Evolutionary conservation across 2,113 vertebrate species (phyloP), one percentile per base, ranked within the genome.

Genomic region (Nestor notabilis): DNA sequence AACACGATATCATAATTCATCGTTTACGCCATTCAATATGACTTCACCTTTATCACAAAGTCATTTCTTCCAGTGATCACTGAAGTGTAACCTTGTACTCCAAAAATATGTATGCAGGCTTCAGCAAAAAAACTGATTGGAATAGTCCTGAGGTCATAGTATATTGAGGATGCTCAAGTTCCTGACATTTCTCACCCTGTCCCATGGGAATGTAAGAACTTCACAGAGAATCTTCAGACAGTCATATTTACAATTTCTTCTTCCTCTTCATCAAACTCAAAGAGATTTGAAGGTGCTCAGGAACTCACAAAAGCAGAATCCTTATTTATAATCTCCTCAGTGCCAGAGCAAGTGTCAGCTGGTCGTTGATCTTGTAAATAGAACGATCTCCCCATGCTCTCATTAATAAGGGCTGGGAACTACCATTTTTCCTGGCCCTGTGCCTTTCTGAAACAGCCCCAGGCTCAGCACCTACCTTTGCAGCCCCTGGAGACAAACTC

Each of bases 341-440:
- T 87, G 87, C 91, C 87, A 95, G 87, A 82, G 41, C 55, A 94
- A 95, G 72, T 84, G 83, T 82, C 87, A 95, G 69, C 83, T 84
- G 81, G 43, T 91, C 91, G 95, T 92, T 91, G 69, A 81, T 87
- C 19, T 39, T 61, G 43, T 61, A 69, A 91, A 93, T 24, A 93
- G 74, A 76, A 94, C 55, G 56, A 44, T 84, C 47, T 97, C 91
- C 77, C 87, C 39, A 17, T 79, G 69, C 24, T 39, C 50, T 91
- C 91, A 65, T 91, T 91, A 94, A 78, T 37, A 82, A 78, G 39
- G 74, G 33, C 87, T 94, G 93, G 89, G 87, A 97, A 89, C 33
- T 76, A 90, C 69, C 69, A 75, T 43, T 89, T 90, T 68, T 96
- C 81, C 89, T 96, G 96, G 95, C 74, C 44, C 60, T 43, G 29